phyloP scores from a whole-genome alignment of 2,888 invertebrate genomes.

The Mesochorus sp. region DNA sequence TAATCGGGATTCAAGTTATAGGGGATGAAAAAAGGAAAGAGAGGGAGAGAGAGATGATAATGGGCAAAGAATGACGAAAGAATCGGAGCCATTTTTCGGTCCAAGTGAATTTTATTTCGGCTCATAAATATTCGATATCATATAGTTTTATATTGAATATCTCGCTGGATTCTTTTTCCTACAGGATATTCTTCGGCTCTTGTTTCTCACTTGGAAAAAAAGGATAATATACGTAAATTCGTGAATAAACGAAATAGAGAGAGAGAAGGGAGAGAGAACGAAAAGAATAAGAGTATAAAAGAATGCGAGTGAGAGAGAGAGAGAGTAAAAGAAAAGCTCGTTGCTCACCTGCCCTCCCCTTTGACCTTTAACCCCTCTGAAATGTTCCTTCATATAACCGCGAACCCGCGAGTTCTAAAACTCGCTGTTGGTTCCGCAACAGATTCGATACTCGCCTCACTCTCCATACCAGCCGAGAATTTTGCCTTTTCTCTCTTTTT shows the following conservation, averaged over 20 bases:
- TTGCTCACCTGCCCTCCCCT: constrained; percentile 70
- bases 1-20: constrained; percentile 35
- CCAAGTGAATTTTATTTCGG: constrained; percentile 38
- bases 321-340: constrained; percentile 25
- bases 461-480: constrained; percentile 2
- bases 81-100: constrained; percentile 51
- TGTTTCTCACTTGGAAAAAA: constrained; percentile 27
- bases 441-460: constrained; percentile 39
- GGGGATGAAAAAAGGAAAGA: constrained; percentile 32
- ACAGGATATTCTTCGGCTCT: no score
- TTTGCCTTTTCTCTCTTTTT: constrained; percentile 19
- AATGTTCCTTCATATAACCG: constrained; percentile 60
- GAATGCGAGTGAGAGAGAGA: constrained; percentile 18
- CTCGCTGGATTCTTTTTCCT: background rate
- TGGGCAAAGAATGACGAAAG: constrained; percentile 13
- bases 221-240: constrained; percentile 52
- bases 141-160: no score
- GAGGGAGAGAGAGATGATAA: constrained; percentile 47
- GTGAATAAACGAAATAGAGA: constrained; percentile 11
- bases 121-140: no score
- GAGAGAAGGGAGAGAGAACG: constrained; percentile 8
- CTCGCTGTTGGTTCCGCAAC: constrained; percentile 26
- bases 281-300: constrained; percentile 35
- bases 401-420: constrained; percentile 38
- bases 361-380: constrained; percentile 42